phyloP scores from a whole-genome alignment of 1,140 invertebrate genomes.

The Phortica variegata region DNA sequence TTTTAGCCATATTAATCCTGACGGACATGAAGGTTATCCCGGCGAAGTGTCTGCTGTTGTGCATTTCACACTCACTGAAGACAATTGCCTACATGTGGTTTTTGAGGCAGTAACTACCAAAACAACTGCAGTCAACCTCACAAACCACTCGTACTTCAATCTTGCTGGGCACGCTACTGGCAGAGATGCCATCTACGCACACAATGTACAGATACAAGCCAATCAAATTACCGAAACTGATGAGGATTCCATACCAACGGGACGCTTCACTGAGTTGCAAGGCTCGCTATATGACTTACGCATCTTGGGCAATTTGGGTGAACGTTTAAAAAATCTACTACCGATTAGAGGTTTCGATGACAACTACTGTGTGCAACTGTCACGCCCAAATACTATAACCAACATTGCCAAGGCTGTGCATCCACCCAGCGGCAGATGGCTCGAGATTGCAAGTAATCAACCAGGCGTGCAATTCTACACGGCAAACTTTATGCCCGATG shows the following conservation, averaged over 20 bases:
- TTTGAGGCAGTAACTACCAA: slow-evolving; percentile 75
- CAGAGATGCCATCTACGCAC: slow-evolving; percentile 67
- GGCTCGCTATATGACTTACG: slow-evolving; percentile 73
- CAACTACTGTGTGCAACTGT: slow-evolving; percentile 68
- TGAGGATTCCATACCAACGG: slow-evolving; percentile 75
- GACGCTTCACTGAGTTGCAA: slow-evolving; percentile 67
- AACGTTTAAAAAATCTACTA: slow-evolving; percentile 52
- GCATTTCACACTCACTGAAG: slow-evolving; percentile 70
- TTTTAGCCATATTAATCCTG: slow-evolving; percentile 70
- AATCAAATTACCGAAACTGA: slow-evolving; percentile 77
- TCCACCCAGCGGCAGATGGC: slow-evolving; percentile 67
- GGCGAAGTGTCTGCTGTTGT: slow-evolving; percentile 71
- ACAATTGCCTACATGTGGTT: slow-evolving; percentile 71
- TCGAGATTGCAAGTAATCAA: slow-evolving; percentile 82
- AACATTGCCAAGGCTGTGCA: slow-evolving; percentile 61
- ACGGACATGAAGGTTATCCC: slow-evolving; percentile 87
- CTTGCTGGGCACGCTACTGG: slow-evolving; percentile 74
- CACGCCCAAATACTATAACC: slow-evolving; percentile 19
- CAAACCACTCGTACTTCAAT: slow-evolving; percentile 95
- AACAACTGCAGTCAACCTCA: slow-evolving; percentile 84
- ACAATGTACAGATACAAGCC: slow-evolving; percentile 73
- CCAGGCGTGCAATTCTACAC: slow-evolving; percentile 93
- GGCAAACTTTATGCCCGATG: slow-evolving; percentile 70
- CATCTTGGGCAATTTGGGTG: slow-evolving; percentile 60
- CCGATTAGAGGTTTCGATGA: slow-evolving; percentile 72